Conservation (phyloP, 2,888 invertebrate genomes). For the Drosophila fulvimacula region DNA sequence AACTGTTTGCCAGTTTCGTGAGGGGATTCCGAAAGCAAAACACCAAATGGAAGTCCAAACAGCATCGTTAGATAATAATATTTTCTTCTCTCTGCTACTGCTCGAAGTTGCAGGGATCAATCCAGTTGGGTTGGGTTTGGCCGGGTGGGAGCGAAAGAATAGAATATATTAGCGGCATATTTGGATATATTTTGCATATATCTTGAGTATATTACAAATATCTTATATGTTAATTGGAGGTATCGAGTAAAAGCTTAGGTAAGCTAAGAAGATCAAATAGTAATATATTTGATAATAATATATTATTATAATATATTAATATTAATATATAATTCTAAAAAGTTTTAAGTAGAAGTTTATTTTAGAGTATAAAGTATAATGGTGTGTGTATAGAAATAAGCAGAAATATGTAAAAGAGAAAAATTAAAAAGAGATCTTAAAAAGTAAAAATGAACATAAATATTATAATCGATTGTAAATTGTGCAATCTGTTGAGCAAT, state of each 20-base stretch:
- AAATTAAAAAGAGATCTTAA: too few species aligned
- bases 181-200: not conserved
- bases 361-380: too few species aligned
- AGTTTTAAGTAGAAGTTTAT: too few species aligned
- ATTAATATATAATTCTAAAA: too few species aligned
- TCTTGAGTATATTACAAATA: not conserved
- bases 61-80: conserved; percentile 21
- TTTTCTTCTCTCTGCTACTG: not conserved
- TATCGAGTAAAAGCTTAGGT: not conserved
- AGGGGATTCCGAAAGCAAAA: conserved; percentile 24
- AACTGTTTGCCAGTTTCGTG: conserved; percentile 34
- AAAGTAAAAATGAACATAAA: too few species aligned
- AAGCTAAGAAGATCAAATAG: too few species aligned
- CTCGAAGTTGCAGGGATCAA: not conserved
- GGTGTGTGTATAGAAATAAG: too few species aligned
- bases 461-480: too few species aligned
- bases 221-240: not conserved
- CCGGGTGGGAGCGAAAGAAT: not conserved
- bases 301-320: too few species aligned
- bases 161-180: not conserved
- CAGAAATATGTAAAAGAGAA: too few species aligned
- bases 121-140: not conserved
- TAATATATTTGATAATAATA: too few species aligned
- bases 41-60: conserved; percentile 7
- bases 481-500: too few species aligned